These are phyloP conservation scores for Porphyrio hochstetteri DNA, from an alignment of 2,113 vertebrate genomes.

Conservation along the genomic window DNA sequence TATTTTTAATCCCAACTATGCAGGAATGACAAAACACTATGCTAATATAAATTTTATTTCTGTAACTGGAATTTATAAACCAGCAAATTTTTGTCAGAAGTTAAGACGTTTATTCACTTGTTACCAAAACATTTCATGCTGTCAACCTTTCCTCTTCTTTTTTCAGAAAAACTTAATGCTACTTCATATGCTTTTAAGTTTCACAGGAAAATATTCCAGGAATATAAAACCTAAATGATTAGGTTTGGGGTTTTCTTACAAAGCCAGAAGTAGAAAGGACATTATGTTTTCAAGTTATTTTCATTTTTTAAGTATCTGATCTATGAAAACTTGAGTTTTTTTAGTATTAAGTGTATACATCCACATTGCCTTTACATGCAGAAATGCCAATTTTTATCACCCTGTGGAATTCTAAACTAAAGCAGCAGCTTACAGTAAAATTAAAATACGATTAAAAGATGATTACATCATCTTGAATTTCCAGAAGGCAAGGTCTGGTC, in stretches of 20 bases:
- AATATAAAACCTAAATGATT: neutral
- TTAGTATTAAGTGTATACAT: neutral
- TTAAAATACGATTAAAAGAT: neutral
- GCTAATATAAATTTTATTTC: neutral
- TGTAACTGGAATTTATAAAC: neutral
- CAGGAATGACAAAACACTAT: neutral
- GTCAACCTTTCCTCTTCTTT: neutral
- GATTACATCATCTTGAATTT: fast-evolving
- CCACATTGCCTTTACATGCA: neutral
- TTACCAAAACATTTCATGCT: neutral
- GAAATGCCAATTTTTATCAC: neutral
- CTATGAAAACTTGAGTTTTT: neutral
- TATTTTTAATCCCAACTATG: neutral
- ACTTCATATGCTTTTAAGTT: neutral
- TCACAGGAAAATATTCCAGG: neutral
- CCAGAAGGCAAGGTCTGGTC: neutral
- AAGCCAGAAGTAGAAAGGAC: fast-evolving
- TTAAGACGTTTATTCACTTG: neutral
- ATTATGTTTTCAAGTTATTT: neutral
- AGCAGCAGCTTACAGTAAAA: neutral
- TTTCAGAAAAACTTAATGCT: neutral
- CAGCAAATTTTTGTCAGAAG: too few species aligned
- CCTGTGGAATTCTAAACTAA: neutral
- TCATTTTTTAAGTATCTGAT: neutral
- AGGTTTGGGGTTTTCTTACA: neutral